A percentile compares a stretch with the other conserved stretches of the same genome.
phyloP scores from a whole-genome alignment of 2,888 invertebrate genomes.

The Lasioglossum leucozonium region DNA sequence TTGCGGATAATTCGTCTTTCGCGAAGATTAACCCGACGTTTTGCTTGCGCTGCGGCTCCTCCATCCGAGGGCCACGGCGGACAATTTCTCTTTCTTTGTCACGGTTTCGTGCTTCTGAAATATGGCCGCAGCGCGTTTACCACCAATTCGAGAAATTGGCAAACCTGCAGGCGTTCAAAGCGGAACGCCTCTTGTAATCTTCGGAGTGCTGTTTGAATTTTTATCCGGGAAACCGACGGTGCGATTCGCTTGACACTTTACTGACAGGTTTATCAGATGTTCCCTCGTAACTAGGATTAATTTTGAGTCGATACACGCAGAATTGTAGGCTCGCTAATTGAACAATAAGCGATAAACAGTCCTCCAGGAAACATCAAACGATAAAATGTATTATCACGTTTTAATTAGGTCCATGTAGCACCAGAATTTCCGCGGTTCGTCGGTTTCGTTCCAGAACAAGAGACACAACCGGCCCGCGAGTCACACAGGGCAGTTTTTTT shows the following conservation, averaged over 20 bases:
- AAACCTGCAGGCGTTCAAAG: neutral
- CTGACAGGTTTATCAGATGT: neutral
- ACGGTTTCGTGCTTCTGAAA: neutral
- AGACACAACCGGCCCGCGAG: neutral
- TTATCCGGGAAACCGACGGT: neutral
- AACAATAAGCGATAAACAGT: neutral
- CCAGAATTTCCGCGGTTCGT: neutral
- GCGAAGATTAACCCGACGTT: slow-evolving; percentile 1
- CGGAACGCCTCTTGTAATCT: neutral
- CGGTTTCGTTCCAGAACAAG: neutral
- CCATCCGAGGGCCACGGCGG: neutral
- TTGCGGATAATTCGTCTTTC: slow-evolving; percentile 2
- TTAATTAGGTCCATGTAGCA: neutral
- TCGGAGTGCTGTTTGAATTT: neutral
- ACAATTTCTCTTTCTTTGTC: neutral
- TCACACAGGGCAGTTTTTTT: neutral
- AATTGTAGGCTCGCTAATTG: neutral
- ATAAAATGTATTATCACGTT: no score
- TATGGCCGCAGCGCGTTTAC: neutral
- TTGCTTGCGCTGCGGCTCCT: neutral
- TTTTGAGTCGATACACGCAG: neutral
- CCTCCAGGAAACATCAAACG: no score
- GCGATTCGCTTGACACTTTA: neutral
- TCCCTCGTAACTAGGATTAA: neutral
- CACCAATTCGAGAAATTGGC: neutral